Base-by-base conservation (phyloP, 2,888 invertebrate species). In the Corbicula japonica region DNA sequence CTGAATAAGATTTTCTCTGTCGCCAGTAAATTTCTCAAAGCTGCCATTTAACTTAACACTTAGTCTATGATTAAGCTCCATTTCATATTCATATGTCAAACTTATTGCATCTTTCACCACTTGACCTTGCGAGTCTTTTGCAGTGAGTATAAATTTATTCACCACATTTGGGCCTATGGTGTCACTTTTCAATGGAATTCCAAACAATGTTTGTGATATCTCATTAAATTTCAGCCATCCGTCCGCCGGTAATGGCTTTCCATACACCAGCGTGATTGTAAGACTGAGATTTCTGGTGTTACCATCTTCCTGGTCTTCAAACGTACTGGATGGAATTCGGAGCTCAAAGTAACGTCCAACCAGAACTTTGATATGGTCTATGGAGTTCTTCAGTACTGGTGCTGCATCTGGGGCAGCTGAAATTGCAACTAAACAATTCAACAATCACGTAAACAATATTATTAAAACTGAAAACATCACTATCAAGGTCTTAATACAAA, bases 231-330 rank as follows among this genome's bases (percentile, higher is more conserved):
- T 85, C 6, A 91, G 76, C 90, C 90, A 91, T 34, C 84, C 83
- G 62, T 69, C 71, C 32, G 34, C 21, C 12, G 84, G 83, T 5
- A 87, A 72, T 10, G 87, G 68, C 4, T 79, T 68, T 23, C 85
- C 84, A 56, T 80, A 83, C 0, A 77, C 71, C 8, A 82, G 76
- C 23, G 83, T 78, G 44, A 90, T 72, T 23, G 76, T 73, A 46
- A 91, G 80, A 28, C 77, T 76, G 26, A 91, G 76, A 8, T 82
- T 70, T 38, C 83, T 65, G 0, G 91, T 89, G 72, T 87, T 80
- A 0, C 90, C 91, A 74, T 91, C 91, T 62, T 89, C 89, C 0
- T 61, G 63, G 61, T 90, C 90, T 21, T 81, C 76, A 76, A 91
- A 91, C 6, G 89, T 87, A 35, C 86, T 84, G 1, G 61, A 50